Base-by-base conservation (phyloP, 1,140 invertebrate species). In the Neelides sp. region DNA sequence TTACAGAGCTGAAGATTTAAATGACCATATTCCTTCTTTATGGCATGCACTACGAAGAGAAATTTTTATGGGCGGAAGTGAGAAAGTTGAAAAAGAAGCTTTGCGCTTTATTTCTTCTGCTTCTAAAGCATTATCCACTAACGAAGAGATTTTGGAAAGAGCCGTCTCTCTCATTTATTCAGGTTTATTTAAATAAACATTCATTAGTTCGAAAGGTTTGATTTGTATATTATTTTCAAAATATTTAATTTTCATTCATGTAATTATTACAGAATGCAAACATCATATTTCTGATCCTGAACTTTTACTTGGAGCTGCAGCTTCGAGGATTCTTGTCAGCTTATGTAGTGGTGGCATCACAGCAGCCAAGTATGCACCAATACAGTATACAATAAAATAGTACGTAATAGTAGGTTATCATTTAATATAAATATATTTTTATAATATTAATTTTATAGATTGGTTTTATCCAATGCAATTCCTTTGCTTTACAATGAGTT, bases 211-310 rank as follows among this genome's bases (percentile, higher is more conserved):
- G 2, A 1, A 26, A 5, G 19, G 12, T 39, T 12, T 4, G 36
- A 39, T 7, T 15, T 7, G 19, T 12, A 39, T 39, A 19, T 19
- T 5, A 15, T 39, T 49, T 19, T 37, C 20, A 39, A 27, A 12
- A 30, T 53, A 22, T 7, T n/a, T n/a, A 5, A 44, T 22, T 48
- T 19, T 4, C 15, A 46, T 19, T 48, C 5, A 17, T 44, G 13
- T 46, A 27, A 8, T 48, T 24, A 13, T 47, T 40, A 44, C 24
- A 59, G 58, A 61, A 36, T 61, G 55, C 23, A 61, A 53, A 30
- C 52, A 55, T 51, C 59, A 61, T 41, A 52, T 61, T 13, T 52
- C 41, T 24, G 59, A 61, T 35, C 59, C 59, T 4, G 59, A 57
- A 39, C 43, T 61, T 3, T 28, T 55, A 30, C 44, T 61, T 3